These are phyloP conservation scores for Podabrus alpinus DNA, from an alignment of 2,888 invertebrate species.

Conservation along the genomic window DNA sequence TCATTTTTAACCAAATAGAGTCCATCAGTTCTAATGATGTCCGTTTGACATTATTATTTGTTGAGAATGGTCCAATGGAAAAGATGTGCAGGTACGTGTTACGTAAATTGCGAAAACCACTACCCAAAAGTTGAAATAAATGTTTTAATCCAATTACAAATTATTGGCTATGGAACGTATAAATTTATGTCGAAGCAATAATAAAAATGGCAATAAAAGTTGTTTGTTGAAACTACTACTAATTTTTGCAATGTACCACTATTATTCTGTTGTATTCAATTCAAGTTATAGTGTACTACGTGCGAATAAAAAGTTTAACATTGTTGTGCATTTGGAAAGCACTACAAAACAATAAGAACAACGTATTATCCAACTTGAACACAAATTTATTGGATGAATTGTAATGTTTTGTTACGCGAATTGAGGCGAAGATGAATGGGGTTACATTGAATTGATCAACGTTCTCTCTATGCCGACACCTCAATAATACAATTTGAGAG, in stretches of 20 bases:
- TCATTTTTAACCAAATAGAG: not conserved
- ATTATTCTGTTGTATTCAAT: not conserved
- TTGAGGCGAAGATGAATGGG: conserved; percentile 27
- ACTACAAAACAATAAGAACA: conserved; percentile 9
- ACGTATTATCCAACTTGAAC: conserved; percentile 15
- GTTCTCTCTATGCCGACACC: conserved; percentile 30
- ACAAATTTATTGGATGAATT: conserved; percentile 31
- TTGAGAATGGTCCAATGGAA: not conserved
- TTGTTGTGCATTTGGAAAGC: conserved; percentile 4
- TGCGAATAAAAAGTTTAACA: not conserved
- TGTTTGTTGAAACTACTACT: not conserved
- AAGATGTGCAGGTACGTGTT: not conserved
- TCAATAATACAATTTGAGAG: conserved; percentile 1
- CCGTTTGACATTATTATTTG: not conserved
- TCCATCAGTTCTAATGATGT: not conserved
- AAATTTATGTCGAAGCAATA: not conserved
- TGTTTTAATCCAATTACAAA: not conserved
- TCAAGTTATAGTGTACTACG: not conserved
- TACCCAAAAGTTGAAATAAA: not conserved
- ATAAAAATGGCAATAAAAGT: not conserved
- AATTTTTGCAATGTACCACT: not conserved
- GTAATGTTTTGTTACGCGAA: conserved; percentile 21
- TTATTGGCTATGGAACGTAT: not conserved
- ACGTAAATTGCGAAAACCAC: not conserved
- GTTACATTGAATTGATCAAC: conserved; percentile 34